phyloP scores from a whole-genome alignment of 2,888 invertebrate species.

The Agrotis puta region DNA sequence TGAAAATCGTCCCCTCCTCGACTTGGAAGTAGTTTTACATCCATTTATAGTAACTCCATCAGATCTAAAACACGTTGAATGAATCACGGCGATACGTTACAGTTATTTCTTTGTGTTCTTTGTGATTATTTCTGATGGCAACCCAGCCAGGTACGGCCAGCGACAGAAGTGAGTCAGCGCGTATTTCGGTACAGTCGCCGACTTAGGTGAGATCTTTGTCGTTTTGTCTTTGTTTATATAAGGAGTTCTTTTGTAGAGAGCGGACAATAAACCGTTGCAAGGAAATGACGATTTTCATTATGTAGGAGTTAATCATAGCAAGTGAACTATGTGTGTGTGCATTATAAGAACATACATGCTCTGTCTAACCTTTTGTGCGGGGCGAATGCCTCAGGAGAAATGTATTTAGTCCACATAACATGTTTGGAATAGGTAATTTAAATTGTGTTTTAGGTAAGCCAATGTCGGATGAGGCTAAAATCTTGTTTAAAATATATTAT shows the following conservation, averaged over 20 bases:
- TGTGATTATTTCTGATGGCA: slow-evolving; percentile 80
- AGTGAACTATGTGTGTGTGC: no score
- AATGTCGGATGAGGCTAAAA: no score
- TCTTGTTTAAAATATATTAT: no score
- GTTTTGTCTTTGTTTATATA: slow-evolving; percentile 61
- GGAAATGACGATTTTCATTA: no score
- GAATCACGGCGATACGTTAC: slow-evolving; percentile 69
- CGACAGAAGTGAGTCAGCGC: slow-evolving; percentile 68
- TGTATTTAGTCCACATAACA: no score
- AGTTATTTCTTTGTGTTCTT: slow-evolving; percentile 80
- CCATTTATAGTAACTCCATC: slow-evolving; percentile 53
- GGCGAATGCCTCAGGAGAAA: no score
- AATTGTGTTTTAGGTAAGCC: no score
- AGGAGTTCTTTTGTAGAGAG: slow-evolving; percentile 51
- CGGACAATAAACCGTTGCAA: background rate
- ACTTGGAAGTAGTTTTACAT: slow-evolving; percentile 13
- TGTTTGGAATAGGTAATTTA: no score
- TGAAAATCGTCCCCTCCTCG: background rate
- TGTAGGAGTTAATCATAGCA: no score
- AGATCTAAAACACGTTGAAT: slow-evolving; percentile 58
- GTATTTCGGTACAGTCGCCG: slow-evolving; percentile 68
- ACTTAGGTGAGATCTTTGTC: slow-evolving; percentile 62
- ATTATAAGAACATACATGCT: no score
- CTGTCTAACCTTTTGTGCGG: no score
- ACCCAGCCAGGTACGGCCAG: slow-evolving; percentile 65